These are phyloP conservation scores for Erebia ligea DNA, from an alignment of 2,888 invertebrate species.

Conservation along the genomic window DNA sequence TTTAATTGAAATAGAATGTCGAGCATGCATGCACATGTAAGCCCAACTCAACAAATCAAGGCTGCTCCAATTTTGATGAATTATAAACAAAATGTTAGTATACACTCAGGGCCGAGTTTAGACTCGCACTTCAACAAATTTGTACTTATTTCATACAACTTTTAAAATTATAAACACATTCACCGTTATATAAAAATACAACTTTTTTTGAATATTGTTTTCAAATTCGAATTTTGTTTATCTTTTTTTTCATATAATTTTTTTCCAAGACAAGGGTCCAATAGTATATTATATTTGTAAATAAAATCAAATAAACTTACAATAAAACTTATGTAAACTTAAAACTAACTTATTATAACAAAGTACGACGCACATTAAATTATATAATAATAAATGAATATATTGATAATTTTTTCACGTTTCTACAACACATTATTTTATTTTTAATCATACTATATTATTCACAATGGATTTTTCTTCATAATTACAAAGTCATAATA, in stretches of 20 bases:
- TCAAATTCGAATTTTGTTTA: constrained; percentile 67
- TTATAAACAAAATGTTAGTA: constrained; percentile 60
- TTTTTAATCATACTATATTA: background rate
- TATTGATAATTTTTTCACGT: constrained; percentile 12
- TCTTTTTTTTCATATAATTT: constrained; percentile 51
- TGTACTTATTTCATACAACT: constrained; percentile 71
- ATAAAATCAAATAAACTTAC: constrained; percentile 38
- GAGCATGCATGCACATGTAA: background rate
- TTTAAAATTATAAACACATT: constrained; percentile 58
- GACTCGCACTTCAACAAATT: constrained; percentile 63
- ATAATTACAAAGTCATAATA: background rate
- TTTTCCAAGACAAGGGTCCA: constrained; percentile 44
- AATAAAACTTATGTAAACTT: constrained; percentile 38
- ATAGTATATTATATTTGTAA: constrained; percentile 37
- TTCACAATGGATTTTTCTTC: constrained; percentile 12
- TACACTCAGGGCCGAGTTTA: constrained; percentile 67
- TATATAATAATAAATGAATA: constrained; percentile 9
- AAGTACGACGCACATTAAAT: constrained; percentile 31
- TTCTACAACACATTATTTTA: background rate
- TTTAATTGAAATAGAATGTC: background rate
- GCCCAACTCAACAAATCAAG: constrained; percentile 41
- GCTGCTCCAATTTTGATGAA: constrained; percentile 60
- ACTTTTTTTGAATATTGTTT: constrained; percentile 60
- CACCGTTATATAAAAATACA: constrained; percentile 77
- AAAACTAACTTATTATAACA: constrained; percentile 38